phyloP scores from a whole-genome alignment of 2,113 vertebrate genomes.

The Pelecanus crispus region DNA sequence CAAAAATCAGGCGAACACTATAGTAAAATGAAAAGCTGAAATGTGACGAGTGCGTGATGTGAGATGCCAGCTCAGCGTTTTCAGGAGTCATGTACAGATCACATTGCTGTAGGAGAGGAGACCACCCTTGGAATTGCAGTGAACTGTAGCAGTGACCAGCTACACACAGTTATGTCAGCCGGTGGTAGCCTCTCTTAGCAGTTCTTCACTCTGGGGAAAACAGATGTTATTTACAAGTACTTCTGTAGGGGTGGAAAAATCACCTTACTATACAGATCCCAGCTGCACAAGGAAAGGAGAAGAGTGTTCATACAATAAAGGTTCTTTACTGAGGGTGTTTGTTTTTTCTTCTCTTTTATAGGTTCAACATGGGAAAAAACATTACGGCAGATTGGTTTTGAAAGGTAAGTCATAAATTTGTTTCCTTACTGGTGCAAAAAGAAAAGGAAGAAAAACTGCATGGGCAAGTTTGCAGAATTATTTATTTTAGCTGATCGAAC shows the following conservation, averaged over 20 bases:
- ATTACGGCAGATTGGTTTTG: constrained; percentile 93
- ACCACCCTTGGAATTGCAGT: not conserved
- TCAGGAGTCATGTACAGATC: not conserved
- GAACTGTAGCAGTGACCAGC: not conserved
- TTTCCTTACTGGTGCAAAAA: not conserved
- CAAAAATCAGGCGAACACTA: not conserved
- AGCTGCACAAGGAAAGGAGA: not conserved
- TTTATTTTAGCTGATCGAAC: not conserved
- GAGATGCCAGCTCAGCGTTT: constrained; percentile 3
- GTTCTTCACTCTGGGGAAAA: not conserved
- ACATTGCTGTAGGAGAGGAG: not conserved
- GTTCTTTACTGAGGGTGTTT: constrained; percentile 25
- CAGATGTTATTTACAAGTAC: not conserved
- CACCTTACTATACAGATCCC: not conserved
- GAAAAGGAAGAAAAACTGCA: not conserved
- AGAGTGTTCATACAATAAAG: not conserved
- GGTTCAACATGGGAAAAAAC: constrained; percentile 94
- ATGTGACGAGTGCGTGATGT: not conserved
- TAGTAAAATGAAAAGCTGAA: constrained; percentile 16
- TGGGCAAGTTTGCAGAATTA: not conserved
- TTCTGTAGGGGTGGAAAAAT: not conserved
- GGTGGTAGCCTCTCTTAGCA: not conserved
- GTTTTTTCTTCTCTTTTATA: constrained; percentile 64
- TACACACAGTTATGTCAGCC: not conserved
- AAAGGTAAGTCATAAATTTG: constrained; percentile 82